Evolutionary conservation across 2,888 invertebrate genomes (phyloP), one percentile per base, ranked within the genome.

Genomic region (Diloba caeruleocephala): DNA sequence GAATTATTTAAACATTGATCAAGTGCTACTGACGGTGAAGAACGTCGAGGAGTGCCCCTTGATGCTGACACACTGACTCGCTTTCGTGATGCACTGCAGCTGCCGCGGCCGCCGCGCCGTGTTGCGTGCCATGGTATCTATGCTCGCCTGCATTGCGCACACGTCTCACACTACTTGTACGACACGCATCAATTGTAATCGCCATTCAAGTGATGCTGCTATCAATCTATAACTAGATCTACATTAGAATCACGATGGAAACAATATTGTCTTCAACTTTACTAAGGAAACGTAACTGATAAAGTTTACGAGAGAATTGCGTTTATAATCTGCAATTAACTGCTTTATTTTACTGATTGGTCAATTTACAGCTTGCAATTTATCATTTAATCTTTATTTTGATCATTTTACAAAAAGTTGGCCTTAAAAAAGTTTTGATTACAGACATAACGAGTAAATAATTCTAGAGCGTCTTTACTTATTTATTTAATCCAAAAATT

Each of bases 11-110:
- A 79, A 72, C 71, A 64, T 68, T 74, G 78, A 81, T 84, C 80
- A 82, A 76, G 77, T 81, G 81, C 69, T 74, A 74, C 71, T 68
- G 66, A 74, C 15, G 12, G 79, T 79, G 49, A 65, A 53, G 37
- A 63, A 36, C 34, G 43, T 37, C 9, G 65, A 73, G 71, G 74
- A 71, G 66, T 65, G 71, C 62, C 68, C 36, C 53, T 52, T 50
- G 70, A 45, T 67, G 61, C 76, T 91, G 93, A 92, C 93, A 93
- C 82, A 93, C 93, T 93, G 92, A 92, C 93, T 93, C 88, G 90
- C 92, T 93, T 94, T 94, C 92, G 62, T 76, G 60, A 51, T 41
- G 9, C 25, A 46, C 49, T 37, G 41, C 32, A 43, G 50, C 5
- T 29, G 31, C 14, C 17, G 41, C 25, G 19, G 21, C 38, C 50